Conservation (phyloP, 1,140 invertebrate genomes). For the Lamellibrachia luymesi region DNA sequence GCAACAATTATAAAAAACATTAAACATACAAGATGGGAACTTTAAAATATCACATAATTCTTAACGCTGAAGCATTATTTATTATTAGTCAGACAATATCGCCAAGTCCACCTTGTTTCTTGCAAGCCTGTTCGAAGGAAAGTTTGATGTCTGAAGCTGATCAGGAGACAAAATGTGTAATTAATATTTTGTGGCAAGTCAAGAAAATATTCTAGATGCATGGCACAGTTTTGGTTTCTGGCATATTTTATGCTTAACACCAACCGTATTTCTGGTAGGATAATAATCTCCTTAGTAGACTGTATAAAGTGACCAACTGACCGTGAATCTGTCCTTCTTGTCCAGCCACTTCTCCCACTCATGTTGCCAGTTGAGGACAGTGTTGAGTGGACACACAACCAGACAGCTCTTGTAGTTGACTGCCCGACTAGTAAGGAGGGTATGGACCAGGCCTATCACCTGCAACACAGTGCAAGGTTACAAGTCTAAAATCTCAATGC, state of each 20-base stretch:
- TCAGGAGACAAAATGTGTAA: not conserved
- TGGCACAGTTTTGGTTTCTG: not conserved
- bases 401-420: conserved; percentile 72
- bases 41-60: not conserved
- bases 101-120: not conserved
- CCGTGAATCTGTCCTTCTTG: conserved; percentile 35
- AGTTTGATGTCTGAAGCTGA: not conserved
- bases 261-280: not conserved
- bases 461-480: conserved; percentile 50
- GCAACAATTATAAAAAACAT: not conserved
- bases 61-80: not conserved
- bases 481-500: too few species aligned
- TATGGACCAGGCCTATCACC: conserved; percentile 86
- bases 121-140: not conserved
- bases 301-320: conserved; percentile 11
- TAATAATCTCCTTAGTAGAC: not conserved
- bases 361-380: conserved; percentile 91
- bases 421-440: conserved; percentile 70
- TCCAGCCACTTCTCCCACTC: conserved; percentile 85
- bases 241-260: not conserved
- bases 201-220: not conserved
- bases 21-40: not conserved
- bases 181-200: not conserved
- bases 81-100: not conserved
- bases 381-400: conserved; percentile 90